phyloP scores from a whole-genome alignment of 2,797 vertebrate genomes.

The Neosalanx taihuensis region DNA sequence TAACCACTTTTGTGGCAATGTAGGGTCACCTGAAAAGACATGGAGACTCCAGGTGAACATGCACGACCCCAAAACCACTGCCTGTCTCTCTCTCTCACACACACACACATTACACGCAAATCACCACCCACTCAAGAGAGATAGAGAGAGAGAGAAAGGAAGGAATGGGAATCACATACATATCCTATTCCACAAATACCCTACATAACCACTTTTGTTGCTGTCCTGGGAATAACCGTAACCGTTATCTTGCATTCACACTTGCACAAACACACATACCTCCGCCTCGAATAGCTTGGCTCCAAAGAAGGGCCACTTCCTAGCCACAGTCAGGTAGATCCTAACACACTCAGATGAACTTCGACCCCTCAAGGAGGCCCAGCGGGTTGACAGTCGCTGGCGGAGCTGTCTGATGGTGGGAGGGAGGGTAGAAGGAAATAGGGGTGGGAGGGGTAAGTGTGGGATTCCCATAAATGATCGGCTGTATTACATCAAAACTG shows the following conservation, averaged over 20 bases:
- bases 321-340: conserved; percentile 92
- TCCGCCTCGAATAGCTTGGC: conserved; percentile 90
- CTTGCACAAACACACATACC: conserved; percentile 36
- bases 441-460: background rate
- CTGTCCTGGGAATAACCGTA: background rate
- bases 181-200: background rate
- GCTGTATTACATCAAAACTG: background rate
- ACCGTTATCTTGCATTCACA: background rate
- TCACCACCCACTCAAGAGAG: background rate
- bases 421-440: background rate
- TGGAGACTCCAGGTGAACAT: conserved; percentile 84
- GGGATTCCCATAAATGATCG: background rate
- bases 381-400: conserved; percentile 86
- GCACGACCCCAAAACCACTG: background rate
- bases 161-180: background rate
- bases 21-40: conserved; percentile 88
- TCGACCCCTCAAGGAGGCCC: conserved; percentile 90
- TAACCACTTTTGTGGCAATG: conserved; percentile 44
- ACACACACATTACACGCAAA: conserved; percentile 2
- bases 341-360: conserved; percentile 85
- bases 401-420: conserved; percentile 80
- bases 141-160: background rate
- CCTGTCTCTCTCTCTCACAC: background rate
- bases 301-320: conserved; percentile 95
- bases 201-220: background rate